Evolutionary conservation across 1,140 invertebrate genomes (phyloP), one percentile per base, ranked within the genome.

Genomic region (Drosophila mojavensis): DNA sequence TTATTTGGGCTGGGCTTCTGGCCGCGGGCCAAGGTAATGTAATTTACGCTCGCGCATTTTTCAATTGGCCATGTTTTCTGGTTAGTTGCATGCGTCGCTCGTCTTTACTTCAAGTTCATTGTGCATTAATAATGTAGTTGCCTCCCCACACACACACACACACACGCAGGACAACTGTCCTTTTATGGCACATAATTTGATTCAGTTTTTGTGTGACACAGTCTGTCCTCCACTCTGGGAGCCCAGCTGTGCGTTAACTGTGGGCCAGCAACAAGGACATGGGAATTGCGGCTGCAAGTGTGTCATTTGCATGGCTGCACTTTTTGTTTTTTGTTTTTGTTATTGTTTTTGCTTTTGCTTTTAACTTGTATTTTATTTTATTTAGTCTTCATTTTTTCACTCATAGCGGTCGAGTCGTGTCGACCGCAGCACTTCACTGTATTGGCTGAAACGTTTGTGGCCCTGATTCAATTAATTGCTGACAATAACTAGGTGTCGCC

Each of bases 81-180:
- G 81, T 67, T 85, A 85, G 81, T 66, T 69, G 73, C 81, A 30
- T 59, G 9, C 39, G 17, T 51, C 47, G 48, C 28, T 47, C 63
- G 62, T 68, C 62, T 53, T 63, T 62, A 60, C 73, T 89, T 84
- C 84, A 88, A 88, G 80, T 89, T 88, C 84, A 79, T 78, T 89
- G 66, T 84, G 84, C 83, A 88, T 88, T 80, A 88, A 88, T 88
- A 88, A 88, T 88, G 79, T 80, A 89, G 84, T 89, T 88, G 80
- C 89, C 76, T n/a, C 50, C 6, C 50, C 13, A 28, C 50, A 26
- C 28, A 30, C 50, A 53, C n/a, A 30, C 50, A n/a, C 26, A 13
- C 50, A 53, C 45, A 41, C 30, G 20, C 20, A 24, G 5, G 43
- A 11, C 53, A 7, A 17, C 20, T 43, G 33, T 24, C 10, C 62